phyloP scores from a whole-genome alignment of 2,113 vertebrate genomes.

The Zosterops japonicus region DNA sequence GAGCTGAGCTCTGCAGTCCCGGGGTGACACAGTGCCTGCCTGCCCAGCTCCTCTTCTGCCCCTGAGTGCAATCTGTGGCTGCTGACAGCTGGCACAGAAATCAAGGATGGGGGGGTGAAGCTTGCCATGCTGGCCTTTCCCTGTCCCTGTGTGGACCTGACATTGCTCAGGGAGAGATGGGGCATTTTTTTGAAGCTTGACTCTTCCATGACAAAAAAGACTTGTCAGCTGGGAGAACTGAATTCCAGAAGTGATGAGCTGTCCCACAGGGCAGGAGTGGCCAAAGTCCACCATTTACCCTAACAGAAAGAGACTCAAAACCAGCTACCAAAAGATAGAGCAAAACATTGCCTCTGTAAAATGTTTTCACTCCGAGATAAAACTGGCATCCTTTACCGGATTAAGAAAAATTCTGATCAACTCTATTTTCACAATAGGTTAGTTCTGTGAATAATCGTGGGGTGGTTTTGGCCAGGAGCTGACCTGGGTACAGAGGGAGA shows the following conservation, averaged over 20 bases:
- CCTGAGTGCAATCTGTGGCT: background rate
- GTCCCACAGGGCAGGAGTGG: background rate
- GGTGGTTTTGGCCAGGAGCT: background rate
- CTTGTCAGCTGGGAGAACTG: background rate
- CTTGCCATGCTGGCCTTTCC: background rate
- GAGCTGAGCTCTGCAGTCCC: background rate
- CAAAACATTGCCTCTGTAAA: background rate
- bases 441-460: background rate
- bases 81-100: background rate
- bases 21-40: background rate
- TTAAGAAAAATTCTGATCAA: background rate
- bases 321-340: background rate
- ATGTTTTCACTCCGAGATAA: background rate
- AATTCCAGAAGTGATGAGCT: background rate
- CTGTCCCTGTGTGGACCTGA: background rate
- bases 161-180: accelerated
- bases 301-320: background rate
- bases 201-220: background rate
- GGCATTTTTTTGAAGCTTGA: background rate
- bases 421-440: background rate
- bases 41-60: background rate
- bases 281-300: background rate
- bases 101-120: background rate
- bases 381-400: background rate
- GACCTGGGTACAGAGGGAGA: background rate